These are phyloP conservation scores for Falco peregrinus DNA, from an alignment of 2,797 vertebrate species.

Conservation along the genomic window DNA sequence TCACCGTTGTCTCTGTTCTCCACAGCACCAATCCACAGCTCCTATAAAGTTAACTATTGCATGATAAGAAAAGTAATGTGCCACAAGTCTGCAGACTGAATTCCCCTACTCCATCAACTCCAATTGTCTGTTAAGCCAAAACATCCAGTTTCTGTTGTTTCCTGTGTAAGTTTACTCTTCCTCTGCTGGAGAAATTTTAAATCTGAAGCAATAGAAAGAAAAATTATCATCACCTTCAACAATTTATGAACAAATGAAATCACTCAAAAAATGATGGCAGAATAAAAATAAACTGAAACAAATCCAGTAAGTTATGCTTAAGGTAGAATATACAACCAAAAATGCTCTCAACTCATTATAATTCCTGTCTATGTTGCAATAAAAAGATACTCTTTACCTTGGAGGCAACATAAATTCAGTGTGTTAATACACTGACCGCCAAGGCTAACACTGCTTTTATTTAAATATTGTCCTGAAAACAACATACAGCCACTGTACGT, in stretches of 20 bases:
- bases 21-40: background rate
- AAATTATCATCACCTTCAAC: background rate
- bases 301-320: background rate
- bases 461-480: slow-evolving; percentile 64
- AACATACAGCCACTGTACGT: background rate
- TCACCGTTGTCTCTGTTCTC: background rate
- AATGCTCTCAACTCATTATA: background rate
- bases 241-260: background rate
- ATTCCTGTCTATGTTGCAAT: slow-evolving; percentile 42
- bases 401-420: slow-evolving; percentile 55
- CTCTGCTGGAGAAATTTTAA: background rate
- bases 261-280: background rate
- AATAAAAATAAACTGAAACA: background rate
- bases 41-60: background rate
- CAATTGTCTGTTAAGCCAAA: background rate
- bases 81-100: background rate
- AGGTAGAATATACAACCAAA: background rate
- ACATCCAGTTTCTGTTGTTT: background rate
- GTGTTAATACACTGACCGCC: slow-evolving; percentile 43
- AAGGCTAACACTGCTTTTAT: slow-evolving; percentile 49
- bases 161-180: background rate
- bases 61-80: background rate
- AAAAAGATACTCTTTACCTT: slow-evolving; percentile 60
- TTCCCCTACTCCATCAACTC: background rate
- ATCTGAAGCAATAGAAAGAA: background rate